phyloP scores from a whole-genome alignment of 2,113 vertebrate species.

The Nettapus auritus region DNA sequence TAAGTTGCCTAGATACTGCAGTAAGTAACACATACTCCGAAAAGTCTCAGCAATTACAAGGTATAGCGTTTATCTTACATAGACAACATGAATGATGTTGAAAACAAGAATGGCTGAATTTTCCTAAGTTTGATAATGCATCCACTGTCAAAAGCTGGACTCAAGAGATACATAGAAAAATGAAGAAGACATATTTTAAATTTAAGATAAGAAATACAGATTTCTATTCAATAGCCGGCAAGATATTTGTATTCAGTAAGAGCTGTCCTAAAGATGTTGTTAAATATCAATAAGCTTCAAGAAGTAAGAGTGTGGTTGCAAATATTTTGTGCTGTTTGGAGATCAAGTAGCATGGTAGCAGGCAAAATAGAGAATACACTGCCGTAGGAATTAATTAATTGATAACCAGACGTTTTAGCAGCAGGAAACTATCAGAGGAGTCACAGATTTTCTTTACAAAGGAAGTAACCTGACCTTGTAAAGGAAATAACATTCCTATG shows the following conservation, averaged over 20 bases:
- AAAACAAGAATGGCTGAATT: not conserved
- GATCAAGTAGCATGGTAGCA: not conserved
- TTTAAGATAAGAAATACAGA: not conserved
- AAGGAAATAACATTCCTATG: not conserved
- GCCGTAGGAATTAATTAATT: not conserved
- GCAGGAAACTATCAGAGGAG: not conserved
- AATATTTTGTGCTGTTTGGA: not conserved
- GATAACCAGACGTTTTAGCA: not conserved
- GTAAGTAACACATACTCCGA: not conserved
- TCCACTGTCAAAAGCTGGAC: not conserved
- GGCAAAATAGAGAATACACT: not conserved
- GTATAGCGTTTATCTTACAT: not conserved
- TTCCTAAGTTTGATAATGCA: not conserved
- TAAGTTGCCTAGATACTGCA: not conserved
- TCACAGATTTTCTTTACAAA: not conserved
- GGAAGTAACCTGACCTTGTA: not conserved
- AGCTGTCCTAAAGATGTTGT: not conserved
- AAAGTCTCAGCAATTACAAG: not conserved
- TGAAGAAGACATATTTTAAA: not conserved
- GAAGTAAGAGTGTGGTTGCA: not conserved
- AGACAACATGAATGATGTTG: not conserved
- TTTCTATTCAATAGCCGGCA: not conserved
- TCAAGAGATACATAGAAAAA: not conserved
- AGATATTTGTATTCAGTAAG: not conserved
- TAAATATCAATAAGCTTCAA: not conserved